Conservation (phyloP, 1,140 invertebrate genomes). For the Drosophila obscura region DNA sequence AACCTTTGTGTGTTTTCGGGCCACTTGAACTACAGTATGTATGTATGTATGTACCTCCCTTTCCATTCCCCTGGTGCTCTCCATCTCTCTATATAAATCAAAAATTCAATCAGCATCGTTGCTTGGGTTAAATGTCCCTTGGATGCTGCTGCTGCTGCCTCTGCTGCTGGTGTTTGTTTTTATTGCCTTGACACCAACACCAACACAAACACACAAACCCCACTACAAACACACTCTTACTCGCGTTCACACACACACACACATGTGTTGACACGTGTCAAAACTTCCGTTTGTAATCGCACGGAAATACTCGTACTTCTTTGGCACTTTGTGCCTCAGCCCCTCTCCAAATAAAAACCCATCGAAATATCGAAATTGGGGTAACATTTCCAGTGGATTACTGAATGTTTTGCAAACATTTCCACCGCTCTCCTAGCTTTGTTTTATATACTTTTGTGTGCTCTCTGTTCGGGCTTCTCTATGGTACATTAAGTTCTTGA, state of each 20-base stretch:
- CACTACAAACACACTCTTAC: constrained; percentile 26
- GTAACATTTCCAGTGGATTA: constrained; percentile 66
- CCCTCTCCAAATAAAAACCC: constrained; percentile 50
- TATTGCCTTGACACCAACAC: constrained; percentile 69
- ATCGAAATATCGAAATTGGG: constrained; percentile 65
- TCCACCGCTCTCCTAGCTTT: constrained; percentile 20
- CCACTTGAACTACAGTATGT: constrained; percentile 52
- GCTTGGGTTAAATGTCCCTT: constrained; percentile 41
- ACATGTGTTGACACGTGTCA: constrained; percentile 81
- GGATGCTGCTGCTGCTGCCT: not conserved
- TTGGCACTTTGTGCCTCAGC: constrained; percentile 63
- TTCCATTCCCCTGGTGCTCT: not conserved
- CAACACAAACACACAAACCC: constrained; percentile 17
- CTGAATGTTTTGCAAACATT: constrained; percentile 42
- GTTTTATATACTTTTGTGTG: constrained; percentile 39
- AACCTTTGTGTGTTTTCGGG: constrained; percentile 38
- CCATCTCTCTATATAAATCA: constrained; percentile 64
- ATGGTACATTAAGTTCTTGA: constrained; percentile 77
- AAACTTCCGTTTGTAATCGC: constrained; percentile 82
- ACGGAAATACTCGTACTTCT: constrained; percentile 69
- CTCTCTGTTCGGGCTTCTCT: constrained; percentile 35
- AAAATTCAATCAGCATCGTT: constrained; percentile 79
- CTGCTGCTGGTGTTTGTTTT: constrained; percentile 67
- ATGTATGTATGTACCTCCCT: not conserved
- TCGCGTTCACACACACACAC: constrained; percentile 30